Evolutionary conservation across 2,113 vertebrate genomes (phyloP).

Genomic region (Microcebus ravelobensis): DNA sequence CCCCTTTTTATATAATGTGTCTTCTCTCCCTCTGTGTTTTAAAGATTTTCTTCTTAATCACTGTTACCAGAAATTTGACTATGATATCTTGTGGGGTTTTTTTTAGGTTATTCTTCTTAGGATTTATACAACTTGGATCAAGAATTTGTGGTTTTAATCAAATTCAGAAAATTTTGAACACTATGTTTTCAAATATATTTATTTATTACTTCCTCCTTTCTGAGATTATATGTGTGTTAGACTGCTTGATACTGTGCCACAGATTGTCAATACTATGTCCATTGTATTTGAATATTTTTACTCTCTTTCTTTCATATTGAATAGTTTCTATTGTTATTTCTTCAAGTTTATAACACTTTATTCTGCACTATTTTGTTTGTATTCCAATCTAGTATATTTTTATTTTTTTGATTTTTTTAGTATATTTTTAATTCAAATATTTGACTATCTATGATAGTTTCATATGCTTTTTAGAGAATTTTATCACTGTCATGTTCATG

Average conservation of each 20-base stretch:
- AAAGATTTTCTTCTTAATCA: background rate
- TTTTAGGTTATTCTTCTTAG: background rate
- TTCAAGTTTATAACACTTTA: background rate
- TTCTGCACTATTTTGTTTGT: background rate
- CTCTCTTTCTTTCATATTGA: background rate
- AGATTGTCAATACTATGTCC: too few relatives aligned
- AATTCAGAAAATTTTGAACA: background rate
- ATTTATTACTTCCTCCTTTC: background rate
- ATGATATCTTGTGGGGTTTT: background rate
- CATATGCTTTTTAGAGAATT: background rate
- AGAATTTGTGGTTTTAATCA: background rate
- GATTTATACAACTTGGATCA: background rate
- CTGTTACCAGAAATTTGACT: background rate
- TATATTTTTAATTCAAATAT: background rate
- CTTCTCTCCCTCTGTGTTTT: background rate
- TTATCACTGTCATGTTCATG: background rate
- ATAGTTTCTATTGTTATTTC: accelerated
- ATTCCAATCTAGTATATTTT: background rate
- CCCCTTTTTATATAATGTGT: too few relatives aligned
- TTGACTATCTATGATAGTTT: background rate
- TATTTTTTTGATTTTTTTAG: too few relatives aligned
- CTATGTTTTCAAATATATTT: background rate
- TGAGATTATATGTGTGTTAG: background rate
- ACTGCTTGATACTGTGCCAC: background rate
- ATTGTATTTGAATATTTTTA: background rate